Evolutionary conservation across 2,797 vertebrate species (phyloP), one percentile per base, ranked within the genome.

Genomic region (Characodon lateralis): DNA sequence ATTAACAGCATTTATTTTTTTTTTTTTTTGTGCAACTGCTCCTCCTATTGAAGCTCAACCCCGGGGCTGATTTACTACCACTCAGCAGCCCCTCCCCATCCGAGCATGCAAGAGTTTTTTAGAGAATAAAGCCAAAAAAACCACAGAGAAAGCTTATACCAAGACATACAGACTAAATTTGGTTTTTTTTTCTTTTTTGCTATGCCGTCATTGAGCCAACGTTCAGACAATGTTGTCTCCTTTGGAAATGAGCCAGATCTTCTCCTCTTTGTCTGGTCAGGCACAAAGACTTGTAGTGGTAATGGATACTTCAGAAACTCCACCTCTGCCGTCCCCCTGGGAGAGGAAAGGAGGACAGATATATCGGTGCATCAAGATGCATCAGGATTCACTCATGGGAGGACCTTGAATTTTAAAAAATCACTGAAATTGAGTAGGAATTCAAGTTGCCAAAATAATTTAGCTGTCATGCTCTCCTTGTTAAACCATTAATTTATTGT

Each of bases 201-300:
- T 61, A 83, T 73, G 63, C 58, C 85, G 61, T 79, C 75, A 80
- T 86, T 88, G 76, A 85, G 70, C 89, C 84, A 78, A 70, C 77
- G 24, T 8, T 55, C 83, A 85, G 87, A 92, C 91, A 88, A 87
- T 86, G 72, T 66, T 77, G 84, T 68, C 87, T 70, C 59, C 74
- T 80, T 82, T 92, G 91, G 91, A 88, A 72, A 65, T 31, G 55
- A 74, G 83, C 92, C 92, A 92, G 82, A 2, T 24, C 74, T 71
- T 89, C 91, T 93, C 91, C 74, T 91, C 85, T 91, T 89, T 85
- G 87, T 93, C 85, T 89, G 88, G 83, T 91, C 86, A 87, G 55
- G 73, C 79, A 83, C 75, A 86, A 74, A 83, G 82, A 77, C 86
- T 72, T 87, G 82, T 70, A 79, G 85, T 78, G 79, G 81, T 87